Conservation (phyloP, 1,140 invertebrate species). For the Drosophila setifemur region DNA sequence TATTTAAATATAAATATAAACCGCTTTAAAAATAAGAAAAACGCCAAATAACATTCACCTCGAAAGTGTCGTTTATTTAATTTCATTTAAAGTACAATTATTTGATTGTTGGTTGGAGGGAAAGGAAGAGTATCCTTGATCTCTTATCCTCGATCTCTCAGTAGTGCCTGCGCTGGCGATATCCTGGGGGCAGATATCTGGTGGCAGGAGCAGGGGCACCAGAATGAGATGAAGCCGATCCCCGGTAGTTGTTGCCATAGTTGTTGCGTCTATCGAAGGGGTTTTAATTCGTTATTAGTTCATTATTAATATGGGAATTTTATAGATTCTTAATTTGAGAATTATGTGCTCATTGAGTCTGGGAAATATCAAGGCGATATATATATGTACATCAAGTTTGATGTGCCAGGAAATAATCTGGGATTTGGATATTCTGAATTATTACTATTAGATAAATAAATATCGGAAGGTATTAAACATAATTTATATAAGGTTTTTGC, state of each 20-base stretch:
- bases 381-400: no score
- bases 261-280: slow-evolving; percentile 18
- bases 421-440: no score
- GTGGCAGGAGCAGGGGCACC: slow-evolving; percentile 30
- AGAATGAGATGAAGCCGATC: slow-evolving; percentile 37
- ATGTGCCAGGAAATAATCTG: no score
- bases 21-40: background rate
- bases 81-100: background rate
- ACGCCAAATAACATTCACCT: background rate
- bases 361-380: no score
- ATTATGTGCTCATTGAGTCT: no score
- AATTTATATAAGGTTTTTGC: no score
- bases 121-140: background rate
- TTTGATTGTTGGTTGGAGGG: background rate
- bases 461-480: no score
- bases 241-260: slow-evolving; percentile 51
- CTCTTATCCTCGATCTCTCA: slow-evolving; percentile 6
- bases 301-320: no score
- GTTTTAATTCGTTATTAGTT: no score
- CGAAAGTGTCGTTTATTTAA: background rate
- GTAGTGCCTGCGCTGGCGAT: slow-evolving; percentile 66
- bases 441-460: no score
- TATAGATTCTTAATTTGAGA: no score
- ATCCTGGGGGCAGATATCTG: slow-evolving; percentile 59
- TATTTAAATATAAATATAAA: no score